phyloP scores from a whole-genome alignment of 2,888 invertebrate genomes.

The Synergus japonicus region DNA sequence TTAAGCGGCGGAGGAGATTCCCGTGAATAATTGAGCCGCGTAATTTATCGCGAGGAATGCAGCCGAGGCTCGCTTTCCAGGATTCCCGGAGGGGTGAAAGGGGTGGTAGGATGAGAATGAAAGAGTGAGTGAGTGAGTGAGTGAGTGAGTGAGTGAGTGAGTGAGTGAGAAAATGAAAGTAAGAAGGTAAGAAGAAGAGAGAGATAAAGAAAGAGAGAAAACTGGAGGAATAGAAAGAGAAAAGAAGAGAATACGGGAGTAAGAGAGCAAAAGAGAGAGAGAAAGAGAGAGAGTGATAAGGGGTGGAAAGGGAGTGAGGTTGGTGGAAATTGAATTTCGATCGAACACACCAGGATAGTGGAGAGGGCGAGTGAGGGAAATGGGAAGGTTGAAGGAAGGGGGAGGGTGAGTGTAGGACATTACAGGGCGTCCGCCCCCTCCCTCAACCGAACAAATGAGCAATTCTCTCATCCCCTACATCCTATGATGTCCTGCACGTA shows the following conservation, averaged over 20 bases:
- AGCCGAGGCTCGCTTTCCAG: constrained; percentile 67
- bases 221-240: constrained; percentile 43
- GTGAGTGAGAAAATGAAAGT: constrained; percentile 3
- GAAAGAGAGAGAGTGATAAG: constrained; percentile 51
- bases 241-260: constrained; percentile 46
- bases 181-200: constrained; percentile 46
- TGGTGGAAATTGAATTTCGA: constrained; percentile 77
- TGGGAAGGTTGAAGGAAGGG: constrained; percentile 52
- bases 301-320: constrained; percentile 55
- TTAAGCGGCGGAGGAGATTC: constrained; percentile 68
- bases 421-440: constrained; percentile 70
- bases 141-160: neutral
- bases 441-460: constrained; percentile 75
- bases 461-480: constrained; percentile 74
- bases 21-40: constrained; percentile 75
- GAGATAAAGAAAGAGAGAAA: constrained; percentile 71
- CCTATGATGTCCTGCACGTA: constrained; percentile 75
- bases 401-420: constrained; percentile 70
- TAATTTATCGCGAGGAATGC: constrained; percentile 75
- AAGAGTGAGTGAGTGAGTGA: constrained; percentile 7
- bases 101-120: constrained; percentile 17
- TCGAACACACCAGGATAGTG: constrained; percentile 70
- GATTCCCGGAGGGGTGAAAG: constrained; percentile 58
- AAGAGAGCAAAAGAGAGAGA: constrained; percentile 51
- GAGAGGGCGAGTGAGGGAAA: constrained; percentile 49